Conservation (phyloP, 2,113 vertebrate genomes). For the Diphyllodes magnificus region DNA sequence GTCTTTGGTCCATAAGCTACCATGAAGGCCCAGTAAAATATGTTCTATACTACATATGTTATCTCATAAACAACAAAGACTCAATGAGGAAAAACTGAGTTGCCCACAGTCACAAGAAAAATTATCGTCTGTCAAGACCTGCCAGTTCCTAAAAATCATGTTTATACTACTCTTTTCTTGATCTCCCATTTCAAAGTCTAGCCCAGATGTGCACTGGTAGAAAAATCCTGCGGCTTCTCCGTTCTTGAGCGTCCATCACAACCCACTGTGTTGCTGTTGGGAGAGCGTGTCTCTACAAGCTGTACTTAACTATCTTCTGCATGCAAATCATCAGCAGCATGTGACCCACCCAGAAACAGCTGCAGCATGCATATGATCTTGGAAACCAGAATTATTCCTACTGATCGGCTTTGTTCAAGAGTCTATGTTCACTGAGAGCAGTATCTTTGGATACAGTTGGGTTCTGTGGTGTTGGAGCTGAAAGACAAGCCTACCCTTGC, state of each 20-base stretch:
- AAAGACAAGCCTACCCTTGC: not conserved
- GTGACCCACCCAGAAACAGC: not conserved
- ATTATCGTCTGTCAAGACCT: not conserved
- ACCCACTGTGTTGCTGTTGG: not conserved
- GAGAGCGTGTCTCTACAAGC: not conserved
- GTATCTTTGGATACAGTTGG: not conserved
- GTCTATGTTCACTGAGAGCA: not conserved
- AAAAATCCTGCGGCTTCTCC: not conserved
- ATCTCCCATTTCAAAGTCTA: conserved; percentile 12
- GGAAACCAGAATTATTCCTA: not conserved
- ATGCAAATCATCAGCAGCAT: not conserved
- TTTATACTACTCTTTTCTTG: not conserved
- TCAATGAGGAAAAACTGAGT: not conserved
- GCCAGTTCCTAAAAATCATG: not conserved
- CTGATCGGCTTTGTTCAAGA: not conserved
- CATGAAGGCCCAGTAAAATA: not conserved
- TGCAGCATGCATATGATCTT: not conserved
- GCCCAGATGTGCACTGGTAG: not conserved
- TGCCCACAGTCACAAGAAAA: not conserved
- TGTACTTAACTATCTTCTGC: not conserved
- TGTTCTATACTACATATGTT: not conserved
- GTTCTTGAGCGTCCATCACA: not conserved
- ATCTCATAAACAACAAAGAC: not conserved
- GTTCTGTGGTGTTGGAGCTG: not conserved
- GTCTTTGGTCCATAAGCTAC: not conserved